Evolutionary conservation across 2,888 invertebrate species (phyloP).

Genomic region (Pogonocherus hispidulus): DNA sequence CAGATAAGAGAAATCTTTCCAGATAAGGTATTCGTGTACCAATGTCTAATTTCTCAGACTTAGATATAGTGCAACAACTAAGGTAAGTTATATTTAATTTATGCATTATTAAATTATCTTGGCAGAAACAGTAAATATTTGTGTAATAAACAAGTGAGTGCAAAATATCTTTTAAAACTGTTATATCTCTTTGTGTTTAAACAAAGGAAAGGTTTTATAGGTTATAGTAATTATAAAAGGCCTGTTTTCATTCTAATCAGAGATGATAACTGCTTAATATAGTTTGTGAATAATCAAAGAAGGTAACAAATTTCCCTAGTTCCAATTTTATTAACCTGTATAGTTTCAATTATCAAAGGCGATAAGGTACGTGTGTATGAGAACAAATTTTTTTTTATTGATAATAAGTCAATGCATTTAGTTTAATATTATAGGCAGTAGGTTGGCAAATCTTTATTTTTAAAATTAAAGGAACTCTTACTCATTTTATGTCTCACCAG

Average conservation of each 20-base stretch:
- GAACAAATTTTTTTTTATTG: too few relatives aligned
- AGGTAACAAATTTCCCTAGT: too few relatives aligned
- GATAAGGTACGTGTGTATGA: too few relatives aligned
- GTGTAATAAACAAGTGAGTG: background rate
- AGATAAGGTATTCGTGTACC: slow-evolving; percentile 17
- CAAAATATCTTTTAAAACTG: background rate
- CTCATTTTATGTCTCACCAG: too few relatives aligned
- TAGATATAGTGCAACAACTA: background rate
- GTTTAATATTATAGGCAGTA: too few relatives aligned
- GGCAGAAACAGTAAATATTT: background rate
- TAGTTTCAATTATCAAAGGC: too few relatives aligned
- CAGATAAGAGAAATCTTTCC: slow-evolving; percentile 23
- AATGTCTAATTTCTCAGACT: slow-evolving; percentile 9
- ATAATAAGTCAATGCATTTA: too few relatives aligned
- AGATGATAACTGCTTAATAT: background rate
- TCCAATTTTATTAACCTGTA: too few relatives aligned
- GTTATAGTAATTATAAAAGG: background rate
- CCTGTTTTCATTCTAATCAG: background rate
- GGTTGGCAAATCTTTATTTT: too few relatives aligned
- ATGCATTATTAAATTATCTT: background rate
- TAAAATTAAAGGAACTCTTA: too few relatives aligned
- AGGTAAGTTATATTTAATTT: slow-evolving; percentile 11
- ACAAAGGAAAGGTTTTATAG: background rate
- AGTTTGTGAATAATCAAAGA: too few relatives aligned
- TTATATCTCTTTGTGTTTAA: background rate